phyloP scores from a whole-genome alignment of 2,888 invertebrate species.

The Diloba caeruleocephala region DNA sequence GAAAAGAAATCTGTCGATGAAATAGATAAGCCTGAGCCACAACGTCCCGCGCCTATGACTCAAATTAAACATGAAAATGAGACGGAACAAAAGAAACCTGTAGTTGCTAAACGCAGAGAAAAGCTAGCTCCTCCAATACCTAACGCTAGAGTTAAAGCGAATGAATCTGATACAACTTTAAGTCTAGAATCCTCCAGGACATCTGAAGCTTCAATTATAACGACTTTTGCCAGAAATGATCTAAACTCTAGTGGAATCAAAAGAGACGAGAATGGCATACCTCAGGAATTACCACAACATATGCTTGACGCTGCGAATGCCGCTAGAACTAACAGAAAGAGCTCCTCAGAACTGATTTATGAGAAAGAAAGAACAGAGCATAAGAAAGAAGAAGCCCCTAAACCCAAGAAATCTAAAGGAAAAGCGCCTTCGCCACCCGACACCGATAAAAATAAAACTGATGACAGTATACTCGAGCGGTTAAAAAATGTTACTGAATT shows the following conservation, averaged over 20 bases:
- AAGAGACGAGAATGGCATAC: slow-evolving; percentile 90
- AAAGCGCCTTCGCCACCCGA: slow-evolving; percentile 93
- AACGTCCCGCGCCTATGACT: slow-evolving; percentile 69
- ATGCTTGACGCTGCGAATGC: slow-evolving; percentile 93
- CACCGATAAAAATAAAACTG: slow-evolving; percentile 82
- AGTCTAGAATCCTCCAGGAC: slow-evolving; percentile 72
- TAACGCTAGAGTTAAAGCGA: slow-evolving; percentile 79
- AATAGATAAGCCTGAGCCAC: slow-evolving; percentile 80
- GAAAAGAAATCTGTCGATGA: slow-evolving; percentile 79
- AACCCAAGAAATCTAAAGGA: slow-evolving; percentile 90
- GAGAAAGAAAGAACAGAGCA: slow-evolving; percentile 73
- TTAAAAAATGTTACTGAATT: slow-evolving; percentile 79
- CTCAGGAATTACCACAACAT: slow-evolving; percentile 92
- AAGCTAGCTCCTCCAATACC: slow-evolving; percentile 86
- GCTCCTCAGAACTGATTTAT: slow-evolving; percentile 74
- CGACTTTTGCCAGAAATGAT: slow-evolving; percentile 80
- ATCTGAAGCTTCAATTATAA: slow-evolving; percentile 70
- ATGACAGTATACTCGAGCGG: slow-evolving; percentile 84
- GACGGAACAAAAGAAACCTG: slow-evolving; percentile 81
- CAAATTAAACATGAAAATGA: slow-evolving; percentile 88
- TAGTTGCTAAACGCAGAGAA: slow-evolving; percentile 87
- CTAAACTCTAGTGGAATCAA: slow-evolving; percentile 90
- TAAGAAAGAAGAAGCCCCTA: slow-evolving; percentile 76
- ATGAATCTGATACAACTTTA: slow-evolving; percentile 74
- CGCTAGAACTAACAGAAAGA: slow-evolving; percentile 91